Base-by-base conservation (phyloP, 1,140 invertebrate genomes). In the Monochamus saltuarius region DNA sequence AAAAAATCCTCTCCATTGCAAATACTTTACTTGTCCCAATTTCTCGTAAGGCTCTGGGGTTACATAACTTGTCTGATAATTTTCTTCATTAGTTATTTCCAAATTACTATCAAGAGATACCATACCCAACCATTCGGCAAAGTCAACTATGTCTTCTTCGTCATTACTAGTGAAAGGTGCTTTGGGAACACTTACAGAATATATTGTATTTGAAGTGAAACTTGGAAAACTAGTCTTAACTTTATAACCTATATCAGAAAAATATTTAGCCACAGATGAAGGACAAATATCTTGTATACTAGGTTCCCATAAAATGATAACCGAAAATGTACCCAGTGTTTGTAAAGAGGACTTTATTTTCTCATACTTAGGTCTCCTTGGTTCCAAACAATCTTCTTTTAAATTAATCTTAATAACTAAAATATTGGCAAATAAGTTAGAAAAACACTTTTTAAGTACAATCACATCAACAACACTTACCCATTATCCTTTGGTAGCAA, bases 191-290 rank as follows among this genome's bases (percentile, higher is more conserved):
- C 68, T 70, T n/a, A 79, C 43, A 14, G 75, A 73, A 67, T 78
- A 75, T 37, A 75, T 60, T 29, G 62, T 61, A 46, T 64, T 73
- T 29, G 72, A 61, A 37, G 56, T 65, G 63, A 71, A 69, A 42
- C 73, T 72, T 51, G 80, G 78, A 19, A 65, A 62, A 68, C 80
- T 83, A 19, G 79, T 51, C 36, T 70, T 69, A 7, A 84, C 77
- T 4, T 67, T 58, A 55, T 80, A 81, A 4, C 77, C 76, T 37
- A 59, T 69, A 56, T 78, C 68, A 29, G 75, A 17, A 64, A 85
- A 83, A 77, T 83, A 85, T 53, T 81, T 78, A 29, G 84, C 84
- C 36, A 84, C 59, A 0, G 84, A 85, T 11, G 84, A 86, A 47
- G 84, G 83, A 64, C 84, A 86, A 14, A 85, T 52, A 19, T 75